Conservation (phyloP, 1,140 invertebrate species). For the Hirudo medicinalis region DNA sequence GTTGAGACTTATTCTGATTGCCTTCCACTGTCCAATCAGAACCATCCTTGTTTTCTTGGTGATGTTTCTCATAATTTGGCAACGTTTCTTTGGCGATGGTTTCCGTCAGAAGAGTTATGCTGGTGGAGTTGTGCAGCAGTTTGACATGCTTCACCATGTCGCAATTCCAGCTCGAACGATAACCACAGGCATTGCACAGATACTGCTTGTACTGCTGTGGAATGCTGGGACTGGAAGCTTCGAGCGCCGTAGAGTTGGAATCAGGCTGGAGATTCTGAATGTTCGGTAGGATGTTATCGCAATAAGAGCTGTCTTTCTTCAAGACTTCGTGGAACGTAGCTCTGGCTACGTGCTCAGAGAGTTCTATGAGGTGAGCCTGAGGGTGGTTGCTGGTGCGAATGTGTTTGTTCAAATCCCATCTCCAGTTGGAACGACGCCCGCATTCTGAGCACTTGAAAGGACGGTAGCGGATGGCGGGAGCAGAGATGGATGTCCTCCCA, state of each 20-base stretch:
- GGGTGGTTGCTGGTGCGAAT: slow-evolving; percentile 32
- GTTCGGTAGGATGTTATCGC: background rate
- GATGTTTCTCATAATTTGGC: slow-evolving; percentile 11
- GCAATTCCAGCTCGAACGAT: slow-evolving; percentile 88
- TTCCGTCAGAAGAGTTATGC: slow-evolving; percentile 6
- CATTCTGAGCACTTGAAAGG: slow-evolving; percentile 88
- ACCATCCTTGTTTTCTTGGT: background rate
- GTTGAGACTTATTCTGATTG: background rate
- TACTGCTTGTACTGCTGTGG: slow-evolving; percentile 49
- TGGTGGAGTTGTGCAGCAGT: slow-evolving; percentile 10
- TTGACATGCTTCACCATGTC: slow-evolving; percentile 56
- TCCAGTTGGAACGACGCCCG: slow-evolving; percentile 79
- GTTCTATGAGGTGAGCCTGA: slow-evolving; percentile 30
- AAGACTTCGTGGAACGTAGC: slow-evolving; percentile 35
- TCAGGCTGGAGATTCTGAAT: too few species aligned
- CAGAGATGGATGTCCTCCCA: background rate
- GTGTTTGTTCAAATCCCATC: slow-evolving; percentile 40
- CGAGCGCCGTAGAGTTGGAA: too few species aligned
- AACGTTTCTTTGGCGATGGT: slow-evolving; percentile 11
- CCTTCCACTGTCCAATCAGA: background rate
- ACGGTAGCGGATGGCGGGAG: slow-evolving; percentile 34
- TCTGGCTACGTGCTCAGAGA: slow-evolving; percentile 36
- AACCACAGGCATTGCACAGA: slow-evolving; percentile 81
- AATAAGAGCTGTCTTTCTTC: slow-evolving; percentile 22
- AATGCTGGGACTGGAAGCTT: background rate